Conservation (phyloP, 53 echinoderm and acorn worm genomes). For the Temnopleurus reevesii region DNA sequence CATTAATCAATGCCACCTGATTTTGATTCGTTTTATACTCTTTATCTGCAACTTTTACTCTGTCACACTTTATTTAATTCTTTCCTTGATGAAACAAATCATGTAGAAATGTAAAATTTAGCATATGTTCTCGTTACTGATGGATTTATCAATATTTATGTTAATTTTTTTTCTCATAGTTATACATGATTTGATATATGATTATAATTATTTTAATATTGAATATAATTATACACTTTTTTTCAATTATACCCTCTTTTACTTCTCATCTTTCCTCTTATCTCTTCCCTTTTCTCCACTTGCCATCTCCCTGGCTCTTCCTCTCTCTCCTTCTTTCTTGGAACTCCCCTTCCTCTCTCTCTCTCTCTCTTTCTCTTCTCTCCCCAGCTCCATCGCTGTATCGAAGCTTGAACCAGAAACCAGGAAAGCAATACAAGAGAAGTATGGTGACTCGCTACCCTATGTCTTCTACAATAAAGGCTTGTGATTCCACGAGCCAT, state of each 20-base stretch:
- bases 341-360: not conserved
- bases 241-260: not conserved
- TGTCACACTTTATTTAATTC: too few relatives aligned
- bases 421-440: slow-evolving; percentile 64
- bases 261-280: not conserved
- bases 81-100: too few relatives aligned
- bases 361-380: not conserved
- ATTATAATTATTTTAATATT: too few relatives aligned
- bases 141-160: too few relatives aligned
- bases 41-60: too few relatives aligned
- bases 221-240: not conserved
- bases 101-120: too few relatives aligned
- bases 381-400: slow-evolving; percentile 78
- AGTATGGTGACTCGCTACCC: slow-evolving; percentile 76
- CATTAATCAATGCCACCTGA: too few relatives aligned
- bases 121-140: too few relatives aligned
- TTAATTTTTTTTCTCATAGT: too few relatives aligned
- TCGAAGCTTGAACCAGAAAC: slow-evolving; percentile 85
- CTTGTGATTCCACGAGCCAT: slow-evolving; percentile 55
- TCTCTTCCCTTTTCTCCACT: not conserved
- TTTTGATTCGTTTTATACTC: too few relatives aligned
- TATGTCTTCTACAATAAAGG: slow-evolving; percentile 95
- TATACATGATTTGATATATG: too few relatives aligned
- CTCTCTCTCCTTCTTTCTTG: not conserved
- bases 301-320: not conserved